Conservation (phyloP, 1,140 invertebrate genomes). For the Paralvinella palmiformis region DNA sequence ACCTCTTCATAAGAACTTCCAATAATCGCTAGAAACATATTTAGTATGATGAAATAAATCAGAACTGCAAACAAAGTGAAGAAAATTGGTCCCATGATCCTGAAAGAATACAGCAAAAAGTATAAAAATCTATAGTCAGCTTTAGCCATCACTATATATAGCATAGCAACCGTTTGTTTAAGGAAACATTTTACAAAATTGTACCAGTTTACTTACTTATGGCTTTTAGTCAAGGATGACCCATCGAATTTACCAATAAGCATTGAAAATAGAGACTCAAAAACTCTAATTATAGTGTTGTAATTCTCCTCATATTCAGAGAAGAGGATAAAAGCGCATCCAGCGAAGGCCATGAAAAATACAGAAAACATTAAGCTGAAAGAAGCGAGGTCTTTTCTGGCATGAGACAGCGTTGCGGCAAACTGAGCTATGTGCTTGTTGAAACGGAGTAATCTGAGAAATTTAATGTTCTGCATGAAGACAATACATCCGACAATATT, state of each 20-base stretch:
- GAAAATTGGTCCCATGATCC: background rate
- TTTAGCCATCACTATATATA: background rate
- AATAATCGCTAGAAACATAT: too few species aligned
- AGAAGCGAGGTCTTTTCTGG: conserved; percentile 36
- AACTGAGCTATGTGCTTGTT: conserved; percentile 50
- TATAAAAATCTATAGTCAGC: background rate
- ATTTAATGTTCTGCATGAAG: conserved; percentile 8
- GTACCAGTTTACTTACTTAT: background rate
- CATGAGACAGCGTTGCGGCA: conserved; percentile 35
- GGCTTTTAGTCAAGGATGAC: background rate
- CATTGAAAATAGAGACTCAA: background rate
- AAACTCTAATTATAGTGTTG: background rate
- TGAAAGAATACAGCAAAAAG: background rate
- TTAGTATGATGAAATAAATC: conserved; percentile 12
- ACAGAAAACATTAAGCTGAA: conserved; percentile 45
- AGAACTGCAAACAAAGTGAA: conserved; percentile 1
- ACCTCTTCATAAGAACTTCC: too few species aligned
- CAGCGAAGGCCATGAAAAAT: conserved; percentile 44
- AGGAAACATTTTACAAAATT: background rate
- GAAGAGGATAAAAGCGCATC: conserved; percentile 4
- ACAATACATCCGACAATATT: conserved; percentile 1
- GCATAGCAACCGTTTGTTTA: background rate
- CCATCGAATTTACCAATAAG: background rate
- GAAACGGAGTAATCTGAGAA: conserved; percentile 52
- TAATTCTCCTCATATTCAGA: background rate